Percentiles rank a stretch among this genome's conserved stretches.
Conservation (phyloP, 2,888 invertebrate genomes). For the Macrosoma leucophasiata region DNA sequence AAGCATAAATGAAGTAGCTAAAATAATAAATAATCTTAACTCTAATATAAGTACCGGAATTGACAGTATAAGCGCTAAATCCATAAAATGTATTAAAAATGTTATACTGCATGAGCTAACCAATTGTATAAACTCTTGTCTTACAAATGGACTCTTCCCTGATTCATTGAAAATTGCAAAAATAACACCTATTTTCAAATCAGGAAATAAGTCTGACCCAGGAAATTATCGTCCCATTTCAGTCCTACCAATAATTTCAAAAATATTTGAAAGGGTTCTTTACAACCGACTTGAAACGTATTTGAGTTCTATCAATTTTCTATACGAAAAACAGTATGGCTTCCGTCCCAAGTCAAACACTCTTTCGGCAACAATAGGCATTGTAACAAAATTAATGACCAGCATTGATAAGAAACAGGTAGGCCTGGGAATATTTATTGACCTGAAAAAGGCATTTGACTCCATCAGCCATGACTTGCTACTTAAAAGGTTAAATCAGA, state of each 20-base stretch:
- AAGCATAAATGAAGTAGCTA: constrained; percentile 11
- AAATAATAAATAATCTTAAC: constrained; percentile 14
- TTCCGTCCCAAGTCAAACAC: constrained; percentile 3
- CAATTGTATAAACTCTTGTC: constrained; percentile 14
- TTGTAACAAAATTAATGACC: constrained; percentile 4
- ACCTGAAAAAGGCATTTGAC: constrained; percentile 9
- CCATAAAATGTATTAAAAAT: constrained; percentile 36
- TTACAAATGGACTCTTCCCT: constrained; percentile 15
- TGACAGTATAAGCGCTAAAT: constrained; percentile 15
- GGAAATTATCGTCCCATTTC: constrained; percentile 18
- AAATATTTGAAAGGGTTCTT: constrained; percentile 16
- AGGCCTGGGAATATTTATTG: constrained; percentile 4
- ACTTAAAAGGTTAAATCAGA: constrained; percentile 3
- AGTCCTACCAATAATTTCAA: constrained; percentile 12
- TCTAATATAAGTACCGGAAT: constrained; percentile 14
- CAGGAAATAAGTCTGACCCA: constrained; percentile 11
- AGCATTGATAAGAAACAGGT: constrained; percentile 3
- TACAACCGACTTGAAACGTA: constrained; percentile 5
- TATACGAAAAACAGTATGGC: constrained; percentile 3
- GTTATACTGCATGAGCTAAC: constrained; percentile 6
- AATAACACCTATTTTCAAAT: constrained; percentile 18
- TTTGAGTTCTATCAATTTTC: constrained; percentile 3
- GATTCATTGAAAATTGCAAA: constrained; percentile 17
- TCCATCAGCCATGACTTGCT: constrained; percentile 8
- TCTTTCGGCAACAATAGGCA: constrained; percentile 2